These are phyloP conservation scores for Drosophila pruinosa DNA, from an alignment of 1,140 invertebrate genomes.

Conservation along the genomic window DNA sequence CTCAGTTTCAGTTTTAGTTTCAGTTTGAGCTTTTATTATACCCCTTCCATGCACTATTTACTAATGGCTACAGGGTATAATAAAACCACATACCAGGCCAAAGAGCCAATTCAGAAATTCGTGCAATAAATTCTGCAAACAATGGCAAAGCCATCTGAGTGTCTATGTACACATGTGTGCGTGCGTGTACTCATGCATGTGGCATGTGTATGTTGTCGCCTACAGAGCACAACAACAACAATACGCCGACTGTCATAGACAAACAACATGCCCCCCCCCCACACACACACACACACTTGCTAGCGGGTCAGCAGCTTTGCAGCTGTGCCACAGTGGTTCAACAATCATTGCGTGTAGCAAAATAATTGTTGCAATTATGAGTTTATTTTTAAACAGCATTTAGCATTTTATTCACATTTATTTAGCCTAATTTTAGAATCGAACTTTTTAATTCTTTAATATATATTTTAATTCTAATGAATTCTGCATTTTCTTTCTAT, in stretches of 20 bases:
- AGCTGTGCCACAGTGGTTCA: conserved; percentile 40
- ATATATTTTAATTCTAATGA: neutral
- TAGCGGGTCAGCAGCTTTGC: conserved; percentile 45
- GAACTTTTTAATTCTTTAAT: neutral
- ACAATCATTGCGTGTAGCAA: neutral
- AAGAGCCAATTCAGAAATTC: conserved; percentile 78
- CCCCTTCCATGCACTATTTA: neutral
- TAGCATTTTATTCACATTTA: too few species aligned
- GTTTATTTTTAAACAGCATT: neutral
- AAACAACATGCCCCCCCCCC: conserved; percentile 61
- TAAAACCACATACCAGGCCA: conserved; percentile 65
- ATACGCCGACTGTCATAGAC: conserved; percentile 22
- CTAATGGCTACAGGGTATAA: conserved; percentile 30
- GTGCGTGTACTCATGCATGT: conserved; percentile 3
- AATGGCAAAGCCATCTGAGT: conserved; percentile 56
- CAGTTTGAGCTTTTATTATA: too few species aligned
- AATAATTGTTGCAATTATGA: neutral
- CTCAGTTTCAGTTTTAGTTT: too few species aligned
- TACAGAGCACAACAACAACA: conserved; percentile 16
- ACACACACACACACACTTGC: conserved; percentile 38
- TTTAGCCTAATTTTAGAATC: too few species aligned
- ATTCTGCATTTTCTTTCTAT: neutral
- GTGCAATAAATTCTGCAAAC: conserved; percentile 78
- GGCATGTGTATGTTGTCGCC: conserved; percentile 11
- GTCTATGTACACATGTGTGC: conserved; percentile 18